Evolutionary conservation across 2,888 invertebrate species (phyloP), one percentile per base, ranked within the genome.

Genomic region (Drosophila tripunctata): DNA sequence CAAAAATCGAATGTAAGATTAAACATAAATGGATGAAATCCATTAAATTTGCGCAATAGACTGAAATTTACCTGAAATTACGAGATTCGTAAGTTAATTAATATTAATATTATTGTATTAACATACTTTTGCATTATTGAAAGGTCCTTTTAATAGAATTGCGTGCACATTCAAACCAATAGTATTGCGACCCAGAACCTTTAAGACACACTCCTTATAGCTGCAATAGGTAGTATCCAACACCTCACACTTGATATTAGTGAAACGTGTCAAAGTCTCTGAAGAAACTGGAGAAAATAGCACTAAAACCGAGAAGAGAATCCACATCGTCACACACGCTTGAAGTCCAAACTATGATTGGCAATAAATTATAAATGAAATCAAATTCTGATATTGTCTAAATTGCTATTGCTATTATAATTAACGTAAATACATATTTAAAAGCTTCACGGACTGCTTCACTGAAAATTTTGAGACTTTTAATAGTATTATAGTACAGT

Each of bases 1-100:
- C 74, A 73, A 51, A 47, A 68, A 17, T 73, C 43, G 0, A 55
- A 12, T 0, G 52, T 68, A 2, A 2, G 6, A 19, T 72, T 72
- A 4, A 35, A 50, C 12, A 73, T 14, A 30, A 43, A 68, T 8
- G 65, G 68, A 3, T 24, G 58, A 57, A 12, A 72, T 0, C 61
- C 68, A 35, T 12, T 72, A 2, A 6, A 60, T 21, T 27, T 51
- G 0, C 54, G 43, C 33, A 38, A 67, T 0, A 73, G 14, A 15
- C 48, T 48, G 0, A 48, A 12, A 48, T 48, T 24, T 35, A 35
- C 35, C 35, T 48, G 14, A n/a, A 19, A 6, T 21, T 19, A 2
- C 17, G 5, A n/a, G n/a, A n/a, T n/a, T 6, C 0, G 2, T 38
- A 38, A 4, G 1, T n/a, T 17, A 6, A 38, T 21, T n/a, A n/a